phyloP scores from a whole-genome alignment of 30 jellyfish, hydroid and myxozoan species.

The Morbakka virulenta region DNA sequence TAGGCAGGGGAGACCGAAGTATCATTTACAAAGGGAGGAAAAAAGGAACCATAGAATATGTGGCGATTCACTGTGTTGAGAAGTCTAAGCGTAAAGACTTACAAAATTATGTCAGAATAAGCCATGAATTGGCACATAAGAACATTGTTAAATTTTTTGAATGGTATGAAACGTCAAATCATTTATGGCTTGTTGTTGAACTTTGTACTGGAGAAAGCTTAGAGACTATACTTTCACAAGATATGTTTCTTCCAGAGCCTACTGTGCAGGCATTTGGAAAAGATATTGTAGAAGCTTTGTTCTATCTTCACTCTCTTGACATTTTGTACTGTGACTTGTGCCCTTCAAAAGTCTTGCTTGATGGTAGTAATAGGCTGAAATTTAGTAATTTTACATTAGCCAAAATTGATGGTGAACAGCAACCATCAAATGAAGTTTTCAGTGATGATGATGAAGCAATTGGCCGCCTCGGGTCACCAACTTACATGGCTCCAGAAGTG shows the following conservation, averaged over 20 bases:
- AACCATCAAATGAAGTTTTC: slow-evolving; percentile 31
- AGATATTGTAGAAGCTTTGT: slow-evolving; percentile 61
- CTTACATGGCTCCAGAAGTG: slow-evolving; percentile 79
- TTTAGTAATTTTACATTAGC: slow-evolving; percentile 74
- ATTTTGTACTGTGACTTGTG: slow-evolving; percentile 70
- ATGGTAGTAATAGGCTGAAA: slow-evolving; percentile 65
- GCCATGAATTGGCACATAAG: slow-evolving; percentile 63
- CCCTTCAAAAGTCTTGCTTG: slow-evolving; percentile 75
- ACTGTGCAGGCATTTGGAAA: slow-evolving; percentile 59
- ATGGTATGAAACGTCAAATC: slow-evolving; percentile 94
- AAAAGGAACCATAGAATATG: slow-evolving; percentile 75
- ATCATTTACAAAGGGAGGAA: slow-evolving; percentile 86
- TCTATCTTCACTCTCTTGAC: slow-evolving; percentile 68
- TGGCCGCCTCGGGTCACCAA: slow-evolving; percentile 39
- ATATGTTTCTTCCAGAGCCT: slow-evolving; percentile 66
- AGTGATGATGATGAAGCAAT: slow-evolving; percentile 31
- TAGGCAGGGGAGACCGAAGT: slow-evolving; percentile 83
- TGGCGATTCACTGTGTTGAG: slow-evolving; percentile 91
- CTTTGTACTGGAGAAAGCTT: slow-evolving; percentile 78
- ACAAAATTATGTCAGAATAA: slow-evolving; percentile 79
- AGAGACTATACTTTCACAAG: slow-evolving; percentile 53
- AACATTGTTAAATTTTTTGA: slow-evolving; percentile 77
- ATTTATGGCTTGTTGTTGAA: slow-evolving; percentile 91
- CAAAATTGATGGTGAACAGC: slow-evolving; percentile 49
- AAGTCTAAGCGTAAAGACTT: slow-evolving; percentile 64